Conservation (phyloP, 2,113 vertebrate species). For the Podilymbus podiceps region DNA sequence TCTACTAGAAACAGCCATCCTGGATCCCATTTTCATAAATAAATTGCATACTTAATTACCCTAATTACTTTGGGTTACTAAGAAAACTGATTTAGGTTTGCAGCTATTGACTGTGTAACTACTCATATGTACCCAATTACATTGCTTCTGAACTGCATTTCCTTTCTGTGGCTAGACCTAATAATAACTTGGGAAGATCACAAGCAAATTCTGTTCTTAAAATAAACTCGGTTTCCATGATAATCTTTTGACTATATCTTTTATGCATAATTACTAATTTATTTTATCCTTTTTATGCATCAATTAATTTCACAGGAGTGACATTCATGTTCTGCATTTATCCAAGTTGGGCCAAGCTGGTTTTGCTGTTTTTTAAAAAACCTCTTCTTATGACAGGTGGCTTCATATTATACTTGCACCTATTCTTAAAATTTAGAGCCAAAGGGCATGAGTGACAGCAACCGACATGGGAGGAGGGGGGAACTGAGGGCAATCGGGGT, state of each 20-base stretch:
- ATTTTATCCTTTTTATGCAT: background rate
- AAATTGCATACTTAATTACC: background rate
- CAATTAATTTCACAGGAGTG: background rate
- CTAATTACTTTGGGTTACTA: background rate
- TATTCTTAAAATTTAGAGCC: background rate
- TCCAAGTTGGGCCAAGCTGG: background rate
- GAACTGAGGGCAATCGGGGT: rapidly evolving
- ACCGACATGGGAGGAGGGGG: rapidly evolving
- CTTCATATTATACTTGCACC: background rate
- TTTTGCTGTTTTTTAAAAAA: background rate
- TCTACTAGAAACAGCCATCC: background rate
- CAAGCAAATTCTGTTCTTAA: constrained; percentile 13
- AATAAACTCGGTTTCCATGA: constrained; percentile 5
- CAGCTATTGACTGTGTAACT: background rate
- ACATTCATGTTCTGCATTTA: background rate
- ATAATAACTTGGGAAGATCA: constrained; percentile 29
- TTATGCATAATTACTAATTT: background rate
- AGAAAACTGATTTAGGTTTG: background rate
- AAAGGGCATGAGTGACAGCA: background rate
- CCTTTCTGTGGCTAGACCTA: constrained; percentile 21
- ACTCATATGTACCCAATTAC: background rate
- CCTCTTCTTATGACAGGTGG: background rate
- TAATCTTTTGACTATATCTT: constrained; percentile 3
- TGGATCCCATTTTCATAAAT: background rate
- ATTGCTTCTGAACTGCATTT: background rate